Conservation (phyloP, 1,140 invertebrate species). For the Aphelenchoides fujianensis region DNA sequence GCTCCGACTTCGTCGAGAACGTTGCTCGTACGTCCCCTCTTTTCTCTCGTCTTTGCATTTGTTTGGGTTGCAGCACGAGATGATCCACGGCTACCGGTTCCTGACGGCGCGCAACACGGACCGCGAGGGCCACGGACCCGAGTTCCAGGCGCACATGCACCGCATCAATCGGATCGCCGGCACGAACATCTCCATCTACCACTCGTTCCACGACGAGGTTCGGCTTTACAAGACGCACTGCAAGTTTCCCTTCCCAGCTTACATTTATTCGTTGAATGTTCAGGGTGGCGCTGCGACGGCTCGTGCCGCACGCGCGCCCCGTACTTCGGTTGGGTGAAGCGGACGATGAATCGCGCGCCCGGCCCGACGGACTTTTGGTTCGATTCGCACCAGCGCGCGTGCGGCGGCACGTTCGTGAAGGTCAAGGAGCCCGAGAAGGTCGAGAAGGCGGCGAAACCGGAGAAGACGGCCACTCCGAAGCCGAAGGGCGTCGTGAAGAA, state of each 20-base stretch:
- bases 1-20: conserved; percentile 92
- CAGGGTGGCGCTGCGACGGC: conserved; percentile 69
- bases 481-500: conserved; percentile 27
- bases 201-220: conserved; percentile 84
- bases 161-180: conserved; percentile 83
- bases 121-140: conserved; percentile 77
- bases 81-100: conserved; percentile 97
- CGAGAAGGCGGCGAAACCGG: not conserved
- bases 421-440: conserved; percentile 46
- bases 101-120: conserved; percentile 68
- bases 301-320: conserved; percentile 68
- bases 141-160: conserved; percentile 87
- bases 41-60: not conserved
- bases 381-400: conserved; percentile 73
- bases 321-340: conserved; percentile 75
- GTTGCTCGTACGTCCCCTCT: conserved; percentile 74
- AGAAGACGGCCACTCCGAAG: conserved; percentile 3
- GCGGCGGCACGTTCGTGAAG: conserved; percentile 71
- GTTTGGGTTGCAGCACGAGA: conserved; percentile 75
- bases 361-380: conserved; percentile 86
- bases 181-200: conserved; percentile 83
- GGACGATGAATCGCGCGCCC: conserved; percentile 74
- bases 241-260: too few relatives aligned
- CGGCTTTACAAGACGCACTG: conserved; percentile 72
- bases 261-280: too few relatives aligned